phyloP scores from a whole-genome alignment of 1,140 invertebrate species.

The Drosophila athabasca region DNA sequence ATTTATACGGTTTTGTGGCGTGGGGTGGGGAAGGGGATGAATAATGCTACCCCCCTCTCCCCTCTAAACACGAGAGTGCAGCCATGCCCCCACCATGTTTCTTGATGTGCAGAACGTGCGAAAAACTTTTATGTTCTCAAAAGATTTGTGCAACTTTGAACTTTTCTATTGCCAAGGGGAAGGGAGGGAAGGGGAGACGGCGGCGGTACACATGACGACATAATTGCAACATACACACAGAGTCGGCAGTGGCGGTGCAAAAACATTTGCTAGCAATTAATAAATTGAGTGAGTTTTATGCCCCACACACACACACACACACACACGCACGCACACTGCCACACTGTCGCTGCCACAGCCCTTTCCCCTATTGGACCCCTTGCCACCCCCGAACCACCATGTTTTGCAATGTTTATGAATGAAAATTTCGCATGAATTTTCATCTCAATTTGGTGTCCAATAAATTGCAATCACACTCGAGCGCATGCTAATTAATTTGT shows the following conservation, averaged over 20 bases:
- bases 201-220: constrained; percentile 59
- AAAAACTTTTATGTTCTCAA: constrained; percentile 76
- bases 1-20: constrained; percentile 23
- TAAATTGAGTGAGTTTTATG: constrained; percentile 53
- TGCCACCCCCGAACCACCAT: background rate
- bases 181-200: background rate
- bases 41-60: constrained; percentile 40
- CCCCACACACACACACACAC: background rate
- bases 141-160: constrained; percentile 75
- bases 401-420: constrained; percentile 74
- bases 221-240: constrained; percentile 46
- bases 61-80: background rate
- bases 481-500: constrained; percentile 73
- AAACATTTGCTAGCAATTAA: constrained; percentile 79
- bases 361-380: too few species aligned
- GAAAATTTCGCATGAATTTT: constrained; percentile 50
- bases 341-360: too few species aligned
- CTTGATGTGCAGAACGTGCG: constrained; percentile 67
- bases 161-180: constrained; percentile 34
- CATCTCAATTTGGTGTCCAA: constrained; percentile 76
- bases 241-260: constrained; percentile 16
- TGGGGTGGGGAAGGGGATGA: constrained; percentile 52
- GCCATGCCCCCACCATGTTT: background rate
- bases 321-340: background rate
- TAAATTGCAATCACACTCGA: constrained; percentile 80